A percentile compares a stretch with the other conserved stretches of the same genome.
These are phyloP conservation scores for Aporrectodea caliginosa DNA, from an alignment of 1,140 invertebrate species.

Conservation along the genomic window DNA sequence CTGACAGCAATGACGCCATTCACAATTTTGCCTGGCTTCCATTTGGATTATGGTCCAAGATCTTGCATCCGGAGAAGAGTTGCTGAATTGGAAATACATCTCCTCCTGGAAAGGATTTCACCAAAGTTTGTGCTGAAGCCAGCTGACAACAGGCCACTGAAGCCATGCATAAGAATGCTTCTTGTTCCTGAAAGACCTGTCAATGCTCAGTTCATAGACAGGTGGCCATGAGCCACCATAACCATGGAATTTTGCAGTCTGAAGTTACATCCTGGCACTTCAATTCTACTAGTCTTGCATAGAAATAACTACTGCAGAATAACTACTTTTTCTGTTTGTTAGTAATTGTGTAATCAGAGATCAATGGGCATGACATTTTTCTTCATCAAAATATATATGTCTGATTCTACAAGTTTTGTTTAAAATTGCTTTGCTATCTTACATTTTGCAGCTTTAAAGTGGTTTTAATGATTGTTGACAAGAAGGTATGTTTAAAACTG, in stretches of 20 bases:
- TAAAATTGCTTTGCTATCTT: too few species aligned
- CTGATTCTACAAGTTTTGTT: too few species aligned
- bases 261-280: too few species aligned
- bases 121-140: not conserved
- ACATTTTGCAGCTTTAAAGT: too few species aligned
- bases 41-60: not conserved
- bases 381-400: too few species aligned
- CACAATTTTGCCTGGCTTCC: not conserved
- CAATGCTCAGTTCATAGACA: not conserved
- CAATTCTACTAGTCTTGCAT: too few species aligned
- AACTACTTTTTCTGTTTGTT: too few species aligned
- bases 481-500: too few species aligned
- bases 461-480: too few species aligned
- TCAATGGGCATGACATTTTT: too few species aligned
- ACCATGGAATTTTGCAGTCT: not conserved
- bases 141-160: not conserved
- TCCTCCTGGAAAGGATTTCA: not conserved
- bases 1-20: not conserved
- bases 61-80: not conserved
- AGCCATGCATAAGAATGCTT: not conserved
- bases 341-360: too few species aligned
- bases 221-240: not conserved
- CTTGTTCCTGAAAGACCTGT: not conserved
- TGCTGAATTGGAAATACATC: not conserved
- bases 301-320: too few species aligned